Evolutionary conservation across 1,140 invertebrate genomes (phyloP).

Genomic region (Luehdorfia chinensis): DNA sequence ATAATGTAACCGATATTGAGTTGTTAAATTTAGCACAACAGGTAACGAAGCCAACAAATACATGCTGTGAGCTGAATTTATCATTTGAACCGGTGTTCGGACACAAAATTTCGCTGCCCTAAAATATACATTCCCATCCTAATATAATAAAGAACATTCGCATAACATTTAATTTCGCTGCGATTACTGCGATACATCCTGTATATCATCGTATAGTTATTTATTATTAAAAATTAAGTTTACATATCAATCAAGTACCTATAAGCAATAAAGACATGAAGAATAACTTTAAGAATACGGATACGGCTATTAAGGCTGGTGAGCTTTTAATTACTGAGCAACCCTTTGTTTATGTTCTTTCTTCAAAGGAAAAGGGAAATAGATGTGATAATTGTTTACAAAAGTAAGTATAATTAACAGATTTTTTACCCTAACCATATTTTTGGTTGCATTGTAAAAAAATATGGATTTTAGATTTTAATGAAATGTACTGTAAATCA

Average conservation of each 20-base stretch:
- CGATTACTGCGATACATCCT: too few species aligned
- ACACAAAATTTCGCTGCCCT: conserved; percentile 30
- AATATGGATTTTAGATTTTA: too few species aligned
- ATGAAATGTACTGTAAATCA: background rate
- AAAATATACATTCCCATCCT: conserved; percentile 51
- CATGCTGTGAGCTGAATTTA: conserved; percentile 31
- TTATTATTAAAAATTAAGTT: too few species aligned
- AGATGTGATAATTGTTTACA: conserved; percentile 65
- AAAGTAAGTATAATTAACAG: conserved; percentile 60
- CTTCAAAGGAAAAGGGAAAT: conserved; percentile 61
- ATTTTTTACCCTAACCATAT: too few species aligned
- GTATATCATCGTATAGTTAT: too few species aligned
- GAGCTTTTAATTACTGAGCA: conserved; percentile 61
- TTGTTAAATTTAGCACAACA: conserved; percentile 53
- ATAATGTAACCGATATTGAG: conserved; percentile 63
- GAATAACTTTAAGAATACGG: conserved; percentile 50
- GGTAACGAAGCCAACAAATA: conserved; percentile 41
- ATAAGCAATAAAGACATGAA: conserved; percentile 61
- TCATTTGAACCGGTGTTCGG: conserved; percentile 29
- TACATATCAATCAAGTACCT: too few species aligned
- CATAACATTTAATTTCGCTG: too few species aligned
- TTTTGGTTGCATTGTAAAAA: too few species aligned
- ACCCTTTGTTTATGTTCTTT: conserved; percentile 64
- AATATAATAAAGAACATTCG: too few species aligned
- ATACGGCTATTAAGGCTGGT: conserved; percentile 54